A percentile compares a stretch with the other conserved stretches of the same genome.
Evolutionary conservation across 2,797 vertebrate species (phyloP).

Genomic region (Lepidocolaptes lacrymiger): DNA sequence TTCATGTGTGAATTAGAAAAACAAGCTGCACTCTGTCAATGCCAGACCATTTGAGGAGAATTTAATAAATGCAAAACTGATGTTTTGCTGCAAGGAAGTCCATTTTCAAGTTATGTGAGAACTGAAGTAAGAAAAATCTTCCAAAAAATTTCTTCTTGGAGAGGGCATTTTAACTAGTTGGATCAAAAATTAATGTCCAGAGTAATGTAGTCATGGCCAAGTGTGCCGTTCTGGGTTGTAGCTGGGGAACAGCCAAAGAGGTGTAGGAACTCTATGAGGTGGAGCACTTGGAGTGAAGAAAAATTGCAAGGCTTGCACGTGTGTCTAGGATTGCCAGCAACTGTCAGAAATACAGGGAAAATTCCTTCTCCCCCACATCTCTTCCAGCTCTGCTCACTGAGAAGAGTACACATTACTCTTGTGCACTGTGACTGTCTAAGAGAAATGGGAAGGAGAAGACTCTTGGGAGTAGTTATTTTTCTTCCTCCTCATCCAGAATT

Average conservation of each 20-base stretch:
- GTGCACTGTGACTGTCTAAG: not conserved
- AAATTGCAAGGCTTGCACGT: not conserved
- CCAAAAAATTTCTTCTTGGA: not conserved
- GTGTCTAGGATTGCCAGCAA: not conserved
- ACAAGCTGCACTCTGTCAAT: not conserved
- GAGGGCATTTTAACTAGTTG: not conserved
- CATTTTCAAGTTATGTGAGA: not conserved
- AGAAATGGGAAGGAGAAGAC: not conserved
- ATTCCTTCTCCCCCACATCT: not conserved
- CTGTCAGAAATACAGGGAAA: not conserved
- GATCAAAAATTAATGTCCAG: not conserved
- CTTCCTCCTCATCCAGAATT: not conserved
- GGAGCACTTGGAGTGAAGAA: not conserved
- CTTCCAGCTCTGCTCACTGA: not conserved
- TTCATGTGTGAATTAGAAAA: constrained; percentile 25
- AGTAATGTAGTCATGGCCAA: not conserved
- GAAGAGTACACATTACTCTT: not conserved
- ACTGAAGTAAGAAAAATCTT: not conserved
- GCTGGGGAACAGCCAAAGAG: not conserved
- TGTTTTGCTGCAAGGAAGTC: not conserved
- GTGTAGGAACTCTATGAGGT: not conserved
- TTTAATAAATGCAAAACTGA: not conserved
- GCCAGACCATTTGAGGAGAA: not conserved
- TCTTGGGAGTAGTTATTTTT: not conserved
- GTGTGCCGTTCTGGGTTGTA: not conserved